These are phyloP conservation scores for Scyliorhinus canicula DNA, from an alignment of 2,797 vertebrate species.

Conservation along the genomic window DNA sequence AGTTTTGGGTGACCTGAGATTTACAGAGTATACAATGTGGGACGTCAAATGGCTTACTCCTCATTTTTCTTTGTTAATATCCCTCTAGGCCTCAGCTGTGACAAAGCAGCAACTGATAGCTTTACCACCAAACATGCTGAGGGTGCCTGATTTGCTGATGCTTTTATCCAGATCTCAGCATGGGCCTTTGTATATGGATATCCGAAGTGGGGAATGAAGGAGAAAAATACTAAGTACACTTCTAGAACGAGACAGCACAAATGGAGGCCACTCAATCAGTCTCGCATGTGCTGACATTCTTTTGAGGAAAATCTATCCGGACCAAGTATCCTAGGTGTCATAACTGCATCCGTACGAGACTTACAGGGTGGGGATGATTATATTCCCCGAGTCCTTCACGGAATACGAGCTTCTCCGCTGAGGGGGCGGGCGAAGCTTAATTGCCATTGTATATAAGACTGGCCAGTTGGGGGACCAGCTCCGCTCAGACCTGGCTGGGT, in stretches of 20 bases:
- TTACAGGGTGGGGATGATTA: too few relatives aligned
- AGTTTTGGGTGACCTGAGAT: too few relatives aligned
- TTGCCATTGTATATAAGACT: too few relatives aligned
- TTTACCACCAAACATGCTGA: background rate
- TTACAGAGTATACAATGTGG: too few relatives aligned
- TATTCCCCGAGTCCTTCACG: too few relatives aligned
- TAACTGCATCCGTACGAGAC: too few relatives aligned
- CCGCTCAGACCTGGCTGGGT: too few relatives aligned
- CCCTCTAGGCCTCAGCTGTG: background rate
- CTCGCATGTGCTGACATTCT: background rate
- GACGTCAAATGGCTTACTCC: background rate
- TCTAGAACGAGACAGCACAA: background rate
- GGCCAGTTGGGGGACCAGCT: too few relatives aligned
- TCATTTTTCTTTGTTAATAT: background rate
- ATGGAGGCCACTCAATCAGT: background rate
- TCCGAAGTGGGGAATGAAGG: background rate
- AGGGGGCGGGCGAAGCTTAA: too few relatives aligned
- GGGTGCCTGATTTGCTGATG: background rate
- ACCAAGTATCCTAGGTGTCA: background rate
- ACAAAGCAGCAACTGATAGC: background rate
- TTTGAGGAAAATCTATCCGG: background rate
- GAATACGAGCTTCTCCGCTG: too few relatives aligned
- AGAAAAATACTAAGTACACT: background rate
- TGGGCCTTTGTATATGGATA: background rate
- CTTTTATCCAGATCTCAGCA: background rate